Conservation (phyloP, 2,113 vertebrate genomes). For the Alaudala cheleensis region DNA sequence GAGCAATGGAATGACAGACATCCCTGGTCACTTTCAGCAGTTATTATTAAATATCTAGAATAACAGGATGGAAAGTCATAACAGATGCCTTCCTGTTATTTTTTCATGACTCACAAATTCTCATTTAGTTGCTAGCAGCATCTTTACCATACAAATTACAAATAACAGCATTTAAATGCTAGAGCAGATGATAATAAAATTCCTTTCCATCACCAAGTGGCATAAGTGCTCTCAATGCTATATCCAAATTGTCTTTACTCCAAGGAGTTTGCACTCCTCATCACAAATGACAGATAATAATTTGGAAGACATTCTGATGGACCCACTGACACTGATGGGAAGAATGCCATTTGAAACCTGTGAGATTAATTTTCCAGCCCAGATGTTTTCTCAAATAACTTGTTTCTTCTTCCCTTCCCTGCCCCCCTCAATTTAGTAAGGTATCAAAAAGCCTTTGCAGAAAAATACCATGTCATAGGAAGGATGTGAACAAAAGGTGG, state of each 20-base stretch:
- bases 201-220: neutral
- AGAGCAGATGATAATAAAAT: neutral
- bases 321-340: neutral
- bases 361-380: neutral
- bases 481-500: neutral
- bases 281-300: neutral
- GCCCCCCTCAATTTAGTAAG: fast-evolving
- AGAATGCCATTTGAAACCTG: neutral
- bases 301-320: neutral
- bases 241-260: neutral
- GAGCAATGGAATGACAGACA: neutral
- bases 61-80: neutral
- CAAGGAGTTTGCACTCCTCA: neutral
- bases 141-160: neutral
- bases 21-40: neutral
- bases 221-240: neutral
- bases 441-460: neutral
- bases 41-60: neutral
- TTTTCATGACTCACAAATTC: neutral
- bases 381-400: neutral
- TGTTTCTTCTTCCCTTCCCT: neutral
- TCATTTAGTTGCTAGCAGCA: neutral
- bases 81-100: neutral
- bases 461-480: neutral
- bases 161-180: neutral